Conservation (phyloP, 2,888 invertebrate species). For the Stenolophus ochropezus region DNA sequence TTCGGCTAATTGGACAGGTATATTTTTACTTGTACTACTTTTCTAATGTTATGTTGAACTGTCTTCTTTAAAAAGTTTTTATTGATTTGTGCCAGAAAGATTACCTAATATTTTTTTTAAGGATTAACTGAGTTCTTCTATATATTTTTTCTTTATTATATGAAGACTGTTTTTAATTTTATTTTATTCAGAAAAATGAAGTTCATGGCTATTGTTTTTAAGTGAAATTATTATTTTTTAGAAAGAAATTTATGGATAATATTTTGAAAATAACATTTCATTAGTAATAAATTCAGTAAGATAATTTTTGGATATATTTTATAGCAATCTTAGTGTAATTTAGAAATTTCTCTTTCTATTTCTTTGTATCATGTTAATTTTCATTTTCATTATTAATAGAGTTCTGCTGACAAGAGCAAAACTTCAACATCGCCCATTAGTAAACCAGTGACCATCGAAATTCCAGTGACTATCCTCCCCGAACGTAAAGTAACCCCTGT, state of each 20-base stretch:
- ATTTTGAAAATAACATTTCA: background rate
- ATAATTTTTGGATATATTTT: background rate
- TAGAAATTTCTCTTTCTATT: background rate
- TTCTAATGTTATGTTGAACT: too few relatives aligned
- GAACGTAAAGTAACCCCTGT: slow-evolving; percentile 61
- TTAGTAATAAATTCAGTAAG: background rate
- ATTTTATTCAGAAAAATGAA: too few relatives aligned
- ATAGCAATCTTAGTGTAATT: background rate
- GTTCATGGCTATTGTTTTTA: too few relatives aligned
- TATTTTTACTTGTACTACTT: too few relatives aligned
- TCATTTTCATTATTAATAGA: slow-evolving; percentile 59
- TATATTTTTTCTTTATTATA: too few relatives aligned
- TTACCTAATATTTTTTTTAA: too few relatives aligned
- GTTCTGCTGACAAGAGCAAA: slow-evolving; percentile 54
- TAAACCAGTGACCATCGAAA: slow-evolving; percentile 58
- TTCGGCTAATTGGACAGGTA: background rate
- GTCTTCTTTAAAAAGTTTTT: too few relatives aligned
- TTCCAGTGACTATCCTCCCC: slow-evolving; percentile 47
- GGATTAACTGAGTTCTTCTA: too few relatives aligned
- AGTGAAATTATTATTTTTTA: too few relatives aligned
- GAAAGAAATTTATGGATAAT: too few relatives aligned
- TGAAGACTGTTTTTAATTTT: too few relatives aligned
- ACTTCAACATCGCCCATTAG: slow-evolving; percentile 47
- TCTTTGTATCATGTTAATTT: slow-evolving; percentile 34
- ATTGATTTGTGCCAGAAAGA: too few relatives aligned